These are phyloP conservation scores for Acipenser oxyrinchus DNA, from an alignment of 2,797 vertebrate genomes.

Conservation along the genomic window DNA sequence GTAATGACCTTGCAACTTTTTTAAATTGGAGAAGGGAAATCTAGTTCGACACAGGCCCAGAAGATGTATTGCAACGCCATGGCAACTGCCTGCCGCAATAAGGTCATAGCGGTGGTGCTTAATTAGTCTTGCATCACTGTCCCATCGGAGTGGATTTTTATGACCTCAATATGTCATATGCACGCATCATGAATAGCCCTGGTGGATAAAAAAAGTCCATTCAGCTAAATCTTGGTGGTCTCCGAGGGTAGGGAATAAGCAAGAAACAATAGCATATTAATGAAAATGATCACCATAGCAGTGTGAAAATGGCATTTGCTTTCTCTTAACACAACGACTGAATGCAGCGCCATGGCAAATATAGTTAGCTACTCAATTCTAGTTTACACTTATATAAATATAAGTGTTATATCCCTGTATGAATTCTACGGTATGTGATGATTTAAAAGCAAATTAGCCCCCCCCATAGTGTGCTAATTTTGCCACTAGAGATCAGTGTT, in stretches of 20 bases:
- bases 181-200: conserved; percentile 31
- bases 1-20: conserved; percentile 47
- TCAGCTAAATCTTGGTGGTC: conserved; percentile 1
- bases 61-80: conserved; percentile 43
- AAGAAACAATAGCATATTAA: conserved; percentile 17
- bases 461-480: conserved; percentile 4
- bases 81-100: conserved; percentile 51
- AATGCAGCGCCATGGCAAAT: too few relatives aligned
- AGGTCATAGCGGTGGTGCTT: conserved; percentile 59
- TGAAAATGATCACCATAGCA: conserved; percentile 9
- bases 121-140: conserved; percentile 60
- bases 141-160: conserved; percentile 59
- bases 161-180: conserved; percentile 66
- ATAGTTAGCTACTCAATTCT: too few relatives aligned
- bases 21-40: conserved; percentile 43
- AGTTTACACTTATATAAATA: too few relatives aligned
- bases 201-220: neutral
- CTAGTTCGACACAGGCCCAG: conserved; percentile 40
- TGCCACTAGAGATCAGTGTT: conserved; percentile 87
- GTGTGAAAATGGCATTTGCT: neutral
- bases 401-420: too few relatives aligned
- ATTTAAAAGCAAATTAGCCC: too few relatives aligned
- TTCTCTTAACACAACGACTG: neutral
- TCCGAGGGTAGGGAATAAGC: neutral
- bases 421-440: too few relatives aligned